A percentile compares a stretch with the other conserved stretches of the same genome.
phyloP scores from a whole-genome alignment of 1,140 invertebrate species.

The Chironomus tepperi region DNA sequence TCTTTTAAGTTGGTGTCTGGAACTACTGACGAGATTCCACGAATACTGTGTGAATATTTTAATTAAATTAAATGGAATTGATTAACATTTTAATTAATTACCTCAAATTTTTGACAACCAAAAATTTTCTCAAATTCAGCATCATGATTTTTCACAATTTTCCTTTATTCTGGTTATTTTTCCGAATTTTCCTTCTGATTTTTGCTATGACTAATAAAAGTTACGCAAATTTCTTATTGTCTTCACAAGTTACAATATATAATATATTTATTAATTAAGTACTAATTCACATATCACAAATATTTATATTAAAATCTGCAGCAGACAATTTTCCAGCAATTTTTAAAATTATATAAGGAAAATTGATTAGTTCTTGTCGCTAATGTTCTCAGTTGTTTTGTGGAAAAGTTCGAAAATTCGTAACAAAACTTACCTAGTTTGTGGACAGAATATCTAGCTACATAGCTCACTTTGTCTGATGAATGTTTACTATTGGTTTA shows the following conservation, averaged over 20 bases:
- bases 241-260: background rate
- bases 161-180: background rate
- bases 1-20: slow-evolving; percentile 54
- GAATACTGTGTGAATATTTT: slow-evolving; percentile 25
- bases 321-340: no score
- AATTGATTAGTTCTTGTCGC: no score
- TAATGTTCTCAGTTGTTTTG: no score
- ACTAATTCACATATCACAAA: background rate
- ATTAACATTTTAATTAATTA: background rate
- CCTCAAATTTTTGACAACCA: background rate
- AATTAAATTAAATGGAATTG: background rate
- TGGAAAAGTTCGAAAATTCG: no score
- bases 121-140: background rate
- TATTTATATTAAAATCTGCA: no score
- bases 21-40: slow-evolving; percentile 52
- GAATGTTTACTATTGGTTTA: no score
- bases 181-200: background rate
- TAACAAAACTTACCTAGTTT: no score
- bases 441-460: no score
- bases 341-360: no score
- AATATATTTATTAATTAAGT: background rate
- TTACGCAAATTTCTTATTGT: background rate
- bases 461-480: no score
- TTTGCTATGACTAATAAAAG: background rate
- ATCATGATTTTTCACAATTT: background rate